These are phyloP conservation scores for Orbicella faveolata DNA, from an alignment of 64 coral and sea anemone species.

Conservation along the genomic window DNA sequence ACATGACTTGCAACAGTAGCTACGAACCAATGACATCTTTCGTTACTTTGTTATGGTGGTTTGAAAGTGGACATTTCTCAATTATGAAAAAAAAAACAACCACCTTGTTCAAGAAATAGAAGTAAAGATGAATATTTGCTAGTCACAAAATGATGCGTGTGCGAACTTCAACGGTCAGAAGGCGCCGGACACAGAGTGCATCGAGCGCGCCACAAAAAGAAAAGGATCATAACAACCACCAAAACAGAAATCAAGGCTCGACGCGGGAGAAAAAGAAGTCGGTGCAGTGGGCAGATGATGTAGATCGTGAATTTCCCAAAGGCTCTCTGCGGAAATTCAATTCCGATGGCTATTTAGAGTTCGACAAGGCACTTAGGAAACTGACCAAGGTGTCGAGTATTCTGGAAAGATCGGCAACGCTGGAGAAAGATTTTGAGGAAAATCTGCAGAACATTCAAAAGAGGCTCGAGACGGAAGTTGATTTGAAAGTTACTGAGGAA, in stretches of 20 bases:
- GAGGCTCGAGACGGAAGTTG: not conserved
- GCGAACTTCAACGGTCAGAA: not conserved
- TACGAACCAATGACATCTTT: no score
- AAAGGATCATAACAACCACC: not conserved
- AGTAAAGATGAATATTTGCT: not conserved
- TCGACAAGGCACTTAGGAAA: constrained; percentile 7
- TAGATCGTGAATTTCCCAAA: not conserved
- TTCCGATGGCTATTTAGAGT: not conserved
- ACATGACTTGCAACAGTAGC: no score
- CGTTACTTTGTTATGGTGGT: no score
- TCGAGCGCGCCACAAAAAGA: not conserved
- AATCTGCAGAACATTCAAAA: constrained; percentile 17
- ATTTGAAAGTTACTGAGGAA: not conserved
- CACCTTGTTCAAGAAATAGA: not conserved
- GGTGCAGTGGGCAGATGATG: constrained; percentile 8
- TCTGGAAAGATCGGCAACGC: constrained; percentile 14
- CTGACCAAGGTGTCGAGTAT: constrained; percentile 8
- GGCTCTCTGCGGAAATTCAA: constrained; percentile 12
- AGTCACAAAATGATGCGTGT: not conserved
- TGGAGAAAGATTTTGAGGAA: constrained; percentile 37
- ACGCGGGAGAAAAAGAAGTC: not conserved
- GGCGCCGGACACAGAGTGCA: not conserved
- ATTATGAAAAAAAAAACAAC: not conserved
- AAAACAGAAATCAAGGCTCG: not conserved
- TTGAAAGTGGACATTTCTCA: not conserved